Evolutionary conservation across 2,888 invertebrate species (phyloP).

Genomic region (Spodoptera picta): DNA sequence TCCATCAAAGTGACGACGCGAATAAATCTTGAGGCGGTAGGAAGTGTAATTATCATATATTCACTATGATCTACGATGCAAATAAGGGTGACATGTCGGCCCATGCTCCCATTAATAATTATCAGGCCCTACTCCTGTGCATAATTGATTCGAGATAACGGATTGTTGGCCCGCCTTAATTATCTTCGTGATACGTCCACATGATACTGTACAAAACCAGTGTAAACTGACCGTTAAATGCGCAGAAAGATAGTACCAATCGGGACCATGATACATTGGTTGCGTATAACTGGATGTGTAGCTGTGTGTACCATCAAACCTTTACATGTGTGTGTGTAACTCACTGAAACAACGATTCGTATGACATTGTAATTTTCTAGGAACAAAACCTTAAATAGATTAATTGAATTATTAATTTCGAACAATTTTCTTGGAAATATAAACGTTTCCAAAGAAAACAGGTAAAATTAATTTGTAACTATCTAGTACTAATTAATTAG

Average conservation of each 20-base stretch:
- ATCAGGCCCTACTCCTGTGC: conserved; percentile 25
- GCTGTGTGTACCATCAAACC: too few relatives aligned
- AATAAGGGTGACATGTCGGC: conserved; percentile 44
- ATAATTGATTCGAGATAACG: conserved; percentile 51
- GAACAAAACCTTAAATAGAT: too few relatives aligned
- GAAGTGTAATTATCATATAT: conserved; percentile 53
- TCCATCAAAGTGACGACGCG: conserved; percentile 39
- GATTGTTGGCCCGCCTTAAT: conserved; percentile 32
- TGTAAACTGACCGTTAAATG: conserved; percentile 1
- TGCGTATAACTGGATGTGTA: too few relatives aligned
- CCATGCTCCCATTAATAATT: conserved; percentile 48
- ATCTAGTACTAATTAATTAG: too few relatives aligned
- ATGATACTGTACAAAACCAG: conserved; percentile 17
- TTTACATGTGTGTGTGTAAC: too few relatives aligned
- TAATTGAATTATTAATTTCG: too few relatives aligned
- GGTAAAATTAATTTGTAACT: too few relatives aligned
- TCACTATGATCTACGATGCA: conserved; percentile 56
- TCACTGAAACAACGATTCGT: too few relatives aligned
- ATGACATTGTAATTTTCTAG: too few relatives aligned
- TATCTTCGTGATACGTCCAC: conserved; percentile 10
- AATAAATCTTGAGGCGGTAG: conserved; percentile 40
- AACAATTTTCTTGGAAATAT: too few relatives aligned
- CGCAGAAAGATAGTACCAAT: not conserved
- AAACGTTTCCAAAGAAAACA: too few relatives aligned
- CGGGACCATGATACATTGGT: too few relatives aligned